Percentiles rank a stretch among this genome's conserved stretches.
phyloP scores from a whole-genome alignment of 2,888 invertebrate species.

The Charanyca ferruginea region DNA sequence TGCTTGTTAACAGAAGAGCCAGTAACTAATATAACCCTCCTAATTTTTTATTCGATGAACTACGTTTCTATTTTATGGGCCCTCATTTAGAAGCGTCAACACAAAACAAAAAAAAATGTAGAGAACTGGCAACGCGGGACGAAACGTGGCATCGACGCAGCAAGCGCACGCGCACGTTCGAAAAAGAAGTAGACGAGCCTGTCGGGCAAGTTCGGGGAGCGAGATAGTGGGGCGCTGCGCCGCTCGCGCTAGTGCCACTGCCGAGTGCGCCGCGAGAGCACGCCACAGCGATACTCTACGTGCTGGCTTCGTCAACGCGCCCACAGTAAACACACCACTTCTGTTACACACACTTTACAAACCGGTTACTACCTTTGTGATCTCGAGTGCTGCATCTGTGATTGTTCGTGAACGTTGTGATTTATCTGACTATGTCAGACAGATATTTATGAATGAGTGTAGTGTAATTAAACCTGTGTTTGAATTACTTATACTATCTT shows the following conservation, averaged over 20 bases:
- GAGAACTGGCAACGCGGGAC: constrained; percentile 83
- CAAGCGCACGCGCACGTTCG: constrained; percentile 87
- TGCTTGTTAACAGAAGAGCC: constrained; percentile 21
- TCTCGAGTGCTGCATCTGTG: constrained; percentile 79
- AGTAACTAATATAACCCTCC: constrained; percentile 58
- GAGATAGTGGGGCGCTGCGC: constrained; percentile 79
- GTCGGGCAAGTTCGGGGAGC: constrained; percentile 82
- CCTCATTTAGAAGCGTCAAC: constrained; percentile 87
- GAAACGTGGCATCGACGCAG: constrained; percentile 86
- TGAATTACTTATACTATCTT: constrained; percentile 66
- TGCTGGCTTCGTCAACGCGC: constrained; percentile 67
- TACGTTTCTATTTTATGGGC: constrained; percentile 87
- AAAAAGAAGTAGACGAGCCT: constrained; percentile 79
- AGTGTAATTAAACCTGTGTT: constrained; percentile 71
- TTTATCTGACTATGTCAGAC: constrained; percentile 70
- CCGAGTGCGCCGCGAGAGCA: constrained; percentile 80
- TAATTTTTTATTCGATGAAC: constrained; percentile 73
- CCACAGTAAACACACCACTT: constrained; percentile 73
- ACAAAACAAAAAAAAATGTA: constrained; percentile 85
- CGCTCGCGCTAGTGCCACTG: constrained; percentile 83
- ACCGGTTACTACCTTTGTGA: constrained; percentile 86
- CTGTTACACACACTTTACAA: constrained; percentile 82
- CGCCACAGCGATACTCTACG: constrained; percentile 70
- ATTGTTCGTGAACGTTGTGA: constrained; percentile 71
- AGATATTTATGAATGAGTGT: constrained; percentile 70